Base-by-base conservation (phyloP, 2,888 invertebrate species). In the Cheilosia grossa region DNA sequence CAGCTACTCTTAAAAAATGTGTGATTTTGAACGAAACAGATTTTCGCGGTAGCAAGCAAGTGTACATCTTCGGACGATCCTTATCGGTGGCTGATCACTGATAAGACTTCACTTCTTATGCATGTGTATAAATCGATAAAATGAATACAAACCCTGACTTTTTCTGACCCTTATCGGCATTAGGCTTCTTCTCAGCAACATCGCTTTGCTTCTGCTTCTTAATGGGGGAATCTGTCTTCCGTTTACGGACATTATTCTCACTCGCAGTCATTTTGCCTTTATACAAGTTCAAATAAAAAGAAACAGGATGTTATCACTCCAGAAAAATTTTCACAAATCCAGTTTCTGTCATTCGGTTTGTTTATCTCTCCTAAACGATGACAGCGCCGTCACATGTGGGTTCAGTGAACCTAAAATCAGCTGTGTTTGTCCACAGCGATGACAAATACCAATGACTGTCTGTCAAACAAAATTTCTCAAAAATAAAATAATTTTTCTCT, bases 381-480 rank as follows among this genome's bases (percentile, higher is more conserved):
- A 10, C 24, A 56, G 9, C 69, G 66, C 53, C 58, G 2, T 47
- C 66, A 44, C 5, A 1, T 15, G 17, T 21, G 21, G 10, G 21
- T 17, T 61, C 15, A 2, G 7, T 2, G 37, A 40, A 79, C 17
- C 30, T 2, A 13, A 13, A 73, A 77, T 58, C 85, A 85, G 85
- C 85, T 83, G 82, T 40, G 2, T 73, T 44, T 53, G 17, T 6
- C 13, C 27, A 40, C 21, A 19, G 17, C 49, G 81, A 85, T 85
- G 85, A 85, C 85, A 85, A 85, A 81, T 77, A 10, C 47, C 69
- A 13, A 27, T 24, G 30, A 15, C 17, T 30, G 37, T 10, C 19
- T 61, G 69, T 72, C 67, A 81, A 81, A 74, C 74, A 83, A 83
- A 74, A 53, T 37, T 54, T 47, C 56, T 30, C 21, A 24, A 74